Percentiles rank a stretch among this genome's conserved stretches.
Evolutionary conservation across 2,113 vertebrate genomes (phyloP).

Genomic region (Myanophis thanlyinensis): DNA sequence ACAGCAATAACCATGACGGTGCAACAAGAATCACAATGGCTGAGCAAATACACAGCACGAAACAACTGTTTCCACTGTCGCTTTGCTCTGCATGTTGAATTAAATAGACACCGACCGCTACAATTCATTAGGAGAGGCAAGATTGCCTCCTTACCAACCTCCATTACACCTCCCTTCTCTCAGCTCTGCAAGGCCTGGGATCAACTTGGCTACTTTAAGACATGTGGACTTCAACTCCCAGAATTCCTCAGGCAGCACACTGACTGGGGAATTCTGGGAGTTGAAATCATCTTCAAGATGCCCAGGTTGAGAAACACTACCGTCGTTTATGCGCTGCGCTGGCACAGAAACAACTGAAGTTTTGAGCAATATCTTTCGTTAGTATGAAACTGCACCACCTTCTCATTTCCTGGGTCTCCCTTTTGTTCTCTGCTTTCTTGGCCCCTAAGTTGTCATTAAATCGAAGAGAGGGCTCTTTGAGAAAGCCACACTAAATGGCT

Average conservation of each 20-base stretch:
- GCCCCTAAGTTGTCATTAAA: not conserved
- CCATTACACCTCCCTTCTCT: not conserved
- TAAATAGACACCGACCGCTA: too few relatives aligned
- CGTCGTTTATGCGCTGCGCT: not conserved
- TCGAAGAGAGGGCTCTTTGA: not conserved
- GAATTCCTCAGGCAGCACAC: not conserved
- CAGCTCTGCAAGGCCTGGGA: not conserved
- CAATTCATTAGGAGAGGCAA: too few relatives aligned
- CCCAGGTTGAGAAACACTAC: not conserved
- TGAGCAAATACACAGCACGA: too few relatives aligned
- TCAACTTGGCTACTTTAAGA: not conserved
- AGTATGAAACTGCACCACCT: not conserved
- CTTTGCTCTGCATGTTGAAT: too few relatives aligned
- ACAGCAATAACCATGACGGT: too few relatives aligned
- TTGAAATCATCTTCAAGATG: not conserved
- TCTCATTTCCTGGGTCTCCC: not conserved
- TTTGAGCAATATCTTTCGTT: not conserved
- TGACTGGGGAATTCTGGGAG: not conserved
- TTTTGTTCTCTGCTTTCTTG: not conserved
- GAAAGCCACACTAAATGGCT: not conserved
- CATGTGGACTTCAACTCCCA: not conserved
- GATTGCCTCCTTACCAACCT: too few relatives aligned
- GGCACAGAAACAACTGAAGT: not conserved
- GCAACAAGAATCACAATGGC: too few relatives aligned
- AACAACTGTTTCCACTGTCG: too few relatives aligned